Evolutionary conservation across 2,888 invertebrate species (phyloP).

Genomic region (Anoplius nigerrimus): DNA sequence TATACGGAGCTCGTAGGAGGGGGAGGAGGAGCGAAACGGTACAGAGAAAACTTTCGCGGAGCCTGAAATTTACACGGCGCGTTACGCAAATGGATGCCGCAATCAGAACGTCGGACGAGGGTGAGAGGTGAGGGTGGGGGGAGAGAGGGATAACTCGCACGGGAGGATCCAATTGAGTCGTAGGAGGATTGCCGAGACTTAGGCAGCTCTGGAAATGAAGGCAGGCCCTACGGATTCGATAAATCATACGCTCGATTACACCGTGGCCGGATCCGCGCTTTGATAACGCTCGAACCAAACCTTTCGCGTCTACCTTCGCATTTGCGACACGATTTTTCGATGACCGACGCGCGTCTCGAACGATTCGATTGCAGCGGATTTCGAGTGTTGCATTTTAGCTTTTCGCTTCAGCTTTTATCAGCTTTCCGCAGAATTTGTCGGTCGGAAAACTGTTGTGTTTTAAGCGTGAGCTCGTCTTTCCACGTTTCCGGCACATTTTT

Average conservation of each 20-base stretch:
- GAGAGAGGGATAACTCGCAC: slow-evolving; percentile 24
- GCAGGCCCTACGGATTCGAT: slow-evolving; percentile 46
- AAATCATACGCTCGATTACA: slow-evolving; percentile 57
- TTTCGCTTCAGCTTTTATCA: too few relatives aligned
- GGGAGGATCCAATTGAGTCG: slow-evolving; percentile 37
- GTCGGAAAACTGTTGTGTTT: too few relatives aligned
- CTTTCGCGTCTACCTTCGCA: too few relatives aligned
- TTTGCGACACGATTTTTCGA: too few relatives aligned
- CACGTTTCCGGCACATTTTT: too few relatives aligned
- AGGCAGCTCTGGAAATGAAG: slow-evolving; percentile 53
- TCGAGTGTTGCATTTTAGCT: too few relatives aligned
- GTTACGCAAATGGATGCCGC: slow-evolving; percentile 44
- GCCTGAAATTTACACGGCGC: slow-evolving; percentile 29
- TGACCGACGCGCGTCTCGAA: too few relatives aligned
- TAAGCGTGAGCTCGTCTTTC: too few relatives aligned
- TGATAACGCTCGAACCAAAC: slow-evolving; percentile 32
- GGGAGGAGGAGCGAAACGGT: not conserved
- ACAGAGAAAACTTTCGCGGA: slow-evolving; percentile 11
- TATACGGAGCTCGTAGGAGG: too few relatives aligned
- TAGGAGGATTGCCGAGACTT: slow-evolving; percentile 38
- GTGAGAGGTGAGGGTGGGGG: too few relatives aligned
- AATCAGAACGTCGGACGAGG: slow-evolving; percentile 30
- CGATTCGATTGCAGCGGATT: too few relatives aligned
- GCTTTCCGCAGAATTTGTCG: too few relatives aligned
- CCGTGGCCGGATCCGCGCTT: slow-evolving; percentile 39